These are phyloP conservation scores for Crocodylus rhombifer DNA, from an alignment of 2,797 vertebrate genomes.

Conservation along the genomic window DNA sequence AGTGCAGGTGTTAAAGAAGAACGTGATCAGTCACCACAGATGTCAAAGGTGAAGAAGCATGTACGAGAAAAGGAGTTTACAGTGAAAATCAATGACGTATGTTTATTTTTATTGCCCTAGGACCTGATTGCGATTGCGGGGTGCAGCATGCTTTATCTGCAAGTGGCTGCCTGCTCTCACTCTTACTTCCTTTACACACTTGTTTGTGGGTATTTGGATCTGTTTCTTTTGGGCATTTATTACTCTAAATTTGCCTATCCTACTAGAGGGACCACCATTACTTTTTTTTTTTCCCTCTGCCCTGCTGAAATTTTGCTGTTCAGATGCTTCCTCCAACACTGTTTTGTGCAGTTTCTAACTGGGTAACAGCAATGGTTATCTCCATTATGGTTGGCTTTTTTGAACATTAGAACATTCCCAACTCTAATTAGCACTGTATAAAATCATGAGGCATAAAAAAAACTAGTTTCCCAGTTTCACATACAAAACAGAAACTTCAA, in stretches of 20 bases:
- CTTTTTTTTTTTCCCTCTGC: constrained; percentile 61
- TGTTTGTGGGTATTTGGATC: constrained; percentile 79
- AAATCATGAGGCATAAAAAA: constrained; percentile 42
- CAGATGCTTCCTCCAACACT: constrained; percentile 70
- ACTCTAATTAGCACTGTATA: constrained; percentile 19
- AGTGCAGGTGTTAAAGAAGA: constrained; percentile 87
- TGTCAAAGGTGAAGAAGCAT: constrained; percentile 99
- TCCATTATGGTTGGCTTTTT: constrained; percentile 43
- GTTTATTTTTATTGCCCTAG: constrained; percentile 95
- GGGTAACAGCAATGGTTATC: constrained; percentile 44
- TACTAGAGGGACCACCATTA: constrained; percentile 55
- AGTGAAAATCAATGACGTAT: constrained; percentile 99
- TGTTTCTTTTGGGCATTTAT: constrained; percentile 76
- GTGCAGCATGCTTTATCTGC: constrained; percentile 88
- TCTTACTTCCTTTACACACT: constrained; percentile 82
- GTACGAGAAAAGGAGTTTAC: constrained; percentile 99
- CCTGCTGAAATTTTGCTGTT: constrained; percentile 55
- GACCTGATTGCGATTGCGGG: constrained; percentile 88
- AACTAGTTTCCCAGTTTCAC: not conserved
- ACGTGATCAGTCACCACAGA: constrained; percentile 92
- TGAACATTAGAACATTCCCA: constrained; percentile 46
- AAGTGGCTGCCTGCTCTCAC: constrained; percentile 87
- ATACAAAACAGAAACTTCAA: constrained; percentile 1
- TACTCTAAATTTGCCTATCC: constrained; percentile 57
- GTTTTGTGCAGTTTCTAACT: constrained; percentile 64